Evolutionary conservation across 2,797 vertebrate genomes (phyloP).

Genomic region (Xerus rutilus): DNA sequence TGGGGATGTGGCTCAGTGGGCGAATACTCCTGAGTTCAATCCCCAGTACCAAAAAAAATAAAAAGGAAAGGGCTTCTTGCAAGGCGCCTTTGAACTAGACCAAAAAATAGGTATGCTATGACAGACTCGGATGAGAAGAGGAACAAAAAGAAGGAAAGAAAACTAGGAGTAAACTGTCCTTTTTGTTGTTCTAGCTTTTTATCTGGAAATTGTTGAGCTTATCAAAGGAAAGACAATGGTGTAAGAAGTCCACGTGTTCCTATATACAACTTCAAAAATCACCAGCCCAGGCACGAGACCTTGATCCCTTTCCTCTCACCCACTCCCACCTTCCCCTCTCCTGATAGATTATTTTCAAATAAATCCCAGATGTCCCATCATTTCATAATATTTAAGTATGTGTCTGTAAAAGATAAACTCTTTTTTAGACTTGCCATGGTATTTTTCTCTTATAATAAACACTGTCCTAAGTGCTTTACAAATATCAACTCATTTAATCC

Average conservation of each 20-base stretch:
- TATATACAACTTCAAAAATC: not conserved
- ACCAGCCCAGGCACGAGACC: not conserved
- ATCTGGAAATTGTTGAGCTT: constrained; percentile 2
- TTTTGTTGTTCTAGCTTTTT: not conserved
- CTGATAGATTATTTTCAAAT: not conserved
- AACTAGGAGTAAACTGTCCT: not conserved
- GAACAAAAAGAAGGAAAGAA: too few species aligned
- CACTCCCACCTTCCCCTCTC: not conserved
- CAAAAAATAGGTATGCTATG: not conserved
- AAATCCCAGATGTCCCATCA: not conserved
- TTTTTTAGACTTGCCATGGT: constrained; percentile 1
- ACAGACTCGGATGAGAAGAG: not conserved
- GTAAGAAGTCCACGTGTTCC: not conserved
- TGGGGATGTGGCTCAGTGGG: too few species aligned
- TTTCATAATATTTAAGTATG: not conserved
- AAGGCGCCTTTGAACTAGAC: not conserved
- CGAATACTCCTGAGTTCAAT: too few species aligned
- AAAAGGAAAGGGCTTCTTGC: not conserved
- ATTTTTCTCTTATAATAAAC: constrained; percentile 12
- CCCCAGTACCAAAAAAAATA: too few species aligned
- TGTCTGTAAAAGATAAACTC: not conserved
- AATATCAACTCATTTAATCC: not conserved
- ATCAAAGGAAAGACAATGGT: not conserved
- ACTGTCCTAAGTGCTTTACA: not conserved
- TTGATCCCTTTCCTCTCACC: not conserved